Evolutionary conservation across 35 echinoderm and acorn worm species (phyloP), one percentile per base, ranked within the genome.

Genomic region (Hemicentrotus pulcherrimus): DNA sequence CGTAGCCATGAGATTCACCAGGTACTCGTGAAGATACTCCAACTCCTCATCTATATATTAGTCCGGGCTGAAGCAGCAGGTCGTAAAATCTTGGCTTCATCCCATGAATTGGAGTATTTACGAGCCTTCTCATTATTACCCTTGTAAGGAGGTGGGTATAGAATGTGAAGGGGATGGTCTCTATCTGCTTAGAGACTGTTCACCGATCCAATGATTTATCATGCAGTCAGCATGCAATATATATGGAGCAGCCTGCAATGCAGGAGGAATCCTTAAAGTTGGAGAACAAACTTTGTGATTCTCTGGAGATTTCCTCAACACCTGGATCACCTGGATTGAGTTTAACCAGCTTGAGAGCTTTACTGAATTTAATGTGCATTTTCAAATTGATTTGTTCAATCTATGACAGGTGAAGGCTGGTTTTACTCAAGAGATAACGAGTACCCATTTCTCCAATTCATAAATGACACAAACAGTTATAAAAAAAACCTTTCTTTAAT

Each of bases 91-190:
- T 78, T 0, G 22, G 28, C 7, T 78, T 78, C 65, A 78, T 22
- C 19, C 65, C 65, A 78, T 78, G 65, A 78, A 78, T 78, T 70
- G 61, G 61, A 70, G 19, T 28, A 78, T 78, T 78, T 78, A 78
- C 24, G 65, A 78, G 65, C 65, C 65, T 78, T 78, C 65, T 78
- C 65, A 78, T 78, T 78, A 78, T 78, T 78, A 78, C 65, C 24
- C 65, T 78, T 78, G 22, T 6, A 78, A 28, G 22, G 28, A 78
- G 19, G 65, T 71, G 24, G 65, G 28, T 78, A 78, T 22, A 28
- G 22, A 78, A 78, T 78, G 28, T 55, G 50, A 55, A 78, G 65
- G 19, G 19, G 65, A 78, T 78, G 65, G 28, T 8, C 65, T n/a
- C 19, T 78, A 78, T 55, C 65, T 28, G 65, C 65, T 5, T 5